Evolutionary conservation across 2,113 vertebrate species (phyloP).

Genomic region (Cryptotis parvus): DNA sequence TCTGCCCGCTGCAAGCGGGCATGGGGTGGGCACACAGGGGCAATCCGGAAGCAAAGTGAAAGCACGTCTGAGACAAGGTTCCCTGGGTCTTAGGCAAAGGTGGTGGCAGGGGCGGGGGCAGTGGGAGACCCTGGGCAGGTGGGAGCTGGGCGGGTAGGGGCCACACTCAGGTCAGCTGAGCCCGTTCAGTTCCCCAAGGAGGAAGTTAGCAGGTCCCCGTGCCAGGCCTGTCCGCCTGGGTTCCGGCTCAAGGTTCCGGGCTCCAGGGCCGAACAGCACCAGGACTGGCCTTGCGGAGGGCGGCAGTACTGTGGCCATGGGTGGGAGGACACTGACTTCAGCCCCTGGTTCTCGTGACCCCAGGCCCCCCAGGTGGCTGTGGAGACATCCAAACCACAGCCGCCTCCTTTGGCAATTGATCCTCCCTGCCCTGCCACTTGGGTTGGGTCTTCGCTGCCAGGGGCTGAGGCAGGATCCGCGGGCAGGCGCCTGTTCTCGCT

Average conservation of each 20-base stretch:
- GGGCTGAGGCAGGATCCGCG: slow-evolving; percentile 83
- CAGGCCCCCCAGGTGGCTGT: slow-evolving; percentile 55
- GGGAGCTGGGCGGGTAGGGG: neutral
- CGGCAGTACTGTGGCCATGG: too few relatives aligned
- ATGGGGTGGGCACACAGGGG: neutral
- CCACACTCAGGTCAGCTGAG: neutral
- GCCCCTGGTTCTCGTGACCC: neutral
- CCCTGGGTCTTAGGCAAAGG: neutral
- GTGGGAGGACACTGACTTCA: neutral
- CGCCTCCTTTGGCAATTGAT: slow-evolving; percentile 81
- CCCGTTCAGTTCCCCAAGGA: neutral
- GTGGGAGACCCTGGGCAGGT: fast-evolving
- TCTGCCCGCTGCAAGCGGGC: neutral
- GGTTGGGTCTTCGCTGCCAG: slow-evolving; percentile 86
- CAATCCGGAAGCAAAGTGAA: neutral
- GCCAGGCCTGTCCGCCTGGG: too few relatives aligned
- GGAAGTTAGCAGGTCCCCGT: neutral
- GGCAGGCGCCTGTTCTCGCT: slow-evolving; percentile 85
- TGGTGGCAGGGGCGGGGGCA: neutral
- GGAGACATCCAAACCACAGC: slow-evolving; percentile 60
- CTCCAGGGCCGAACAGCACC: too few relatives aligned
- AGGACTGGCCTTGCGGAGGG: neutral
- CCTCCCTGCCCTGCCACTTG: slow-evolving; percentile 85
- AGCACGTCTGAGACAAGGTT: neutral
- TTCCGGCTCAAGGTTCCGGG: too few relatives aligned